Evolutionary conservation across 2,113 vertebrate species (phyloP).

Genomic region (Leptobrachium ailaonicum): DNA sequence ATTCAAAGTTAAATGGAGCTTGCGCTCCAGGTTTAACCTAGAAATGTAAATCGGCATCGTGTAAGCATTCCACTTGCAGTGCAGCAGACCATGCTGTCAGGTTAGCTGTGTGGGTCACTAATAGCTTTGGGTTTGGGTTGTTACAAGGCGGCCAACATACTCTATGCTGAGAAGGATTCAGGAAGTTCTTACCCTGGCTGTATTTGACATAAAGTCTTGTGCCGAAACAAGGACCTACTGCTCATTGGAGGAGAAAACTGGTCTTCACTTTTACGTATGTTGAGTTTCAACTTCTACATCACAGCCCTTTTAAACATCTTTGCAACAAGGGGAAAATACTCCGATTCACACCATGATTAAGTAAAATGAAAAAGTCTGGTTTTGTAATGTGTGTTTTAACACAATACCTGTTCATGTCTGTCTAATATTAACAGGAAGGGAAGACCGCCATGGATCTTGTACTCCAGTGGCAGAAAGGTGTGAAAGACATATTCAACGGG

Average conservation of each 20-base stretch:
- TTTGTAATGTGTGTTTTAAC: background rate
- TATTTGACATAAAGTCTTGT: conserved; percentile 1
- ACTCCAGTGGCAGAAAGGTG: conserved; percentile 80
- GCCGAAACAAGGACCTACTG: background rate
- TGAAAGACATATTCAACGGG: conserved; percentile 77
- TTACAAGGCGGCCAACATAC: background rate
- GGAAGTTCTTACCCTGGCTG: conserved; percentile 10
- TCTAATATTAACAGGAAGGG: conserved; percentile 66
- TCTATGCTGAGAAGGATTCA: background rate
- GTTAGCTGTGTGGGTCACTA: background rate
- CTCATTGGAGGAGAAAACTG: background rate
- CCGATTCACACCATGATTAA: too few species aligned
- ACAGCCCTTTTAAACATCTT: too few species aligned
- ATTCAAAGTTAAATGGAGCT: too few species aligned
- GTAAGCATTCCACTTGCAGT: too few species aligned
- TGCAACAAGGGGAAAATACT: too few species aligned
- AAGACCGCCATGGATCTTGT: conserved; percentile 83
- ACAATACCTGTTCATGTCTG: background rate
- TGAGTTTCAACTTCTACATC: too few species aligned
- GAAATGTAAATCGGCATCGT: too few species aligned
- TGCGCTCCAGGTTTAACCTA: too few species aligned
- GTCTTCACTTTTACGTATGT: too few species aligned
- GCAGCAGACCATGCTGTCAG: too few species aligned
- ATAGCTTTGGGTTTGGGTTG: background rate
- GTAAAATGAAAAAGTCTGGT: too few species aligned